Evolutionary conservation across 2,888 invertebrate genomes (phyloP).

Genomic region (Pollenia griseotomentosa): DNA sequence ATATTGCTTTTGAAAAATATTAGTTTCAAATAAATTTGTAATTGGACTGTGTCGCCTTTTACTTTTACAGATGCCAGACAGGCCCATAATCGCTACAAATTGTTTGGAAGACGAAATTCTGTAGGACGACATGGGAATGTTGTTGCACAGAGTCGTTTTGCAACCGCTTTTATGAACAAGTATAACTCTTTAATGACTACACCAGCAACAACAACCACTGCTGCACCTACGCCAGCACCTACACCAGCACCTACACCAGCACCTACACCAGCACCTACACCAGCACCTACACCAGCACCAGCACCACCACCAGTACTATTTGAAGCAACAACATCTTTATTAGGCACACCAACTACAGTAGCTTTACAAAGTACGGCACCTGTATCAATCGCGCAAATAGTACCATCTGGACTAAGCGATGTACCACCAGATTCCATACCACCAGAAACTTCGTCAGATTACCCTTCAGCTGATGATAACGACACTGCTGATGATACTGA

Average conservation of each 20-base stretch:
- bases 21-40: background rate
- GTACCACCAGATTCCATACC: background rate
- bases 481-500: background rate
- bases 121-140: constrained; percentile 73
- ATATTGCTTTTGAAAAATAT: too few species aligned
- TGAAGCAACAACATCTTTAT: constrained; percentile 18
- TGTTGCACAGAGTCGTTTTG: constrained; percentile 76
- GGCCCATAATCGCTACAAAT: constrained; percentile 5
- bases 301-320: too few species aligned
- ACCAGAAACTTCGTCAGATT: background rate
- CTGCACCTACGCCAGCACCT: too few species aligned
- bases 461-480: background rate
- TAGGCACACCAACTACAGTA: background rate
- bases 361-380: background rate
- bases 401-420: too few species aligned
- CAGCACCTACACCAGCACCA: too few species aligned
- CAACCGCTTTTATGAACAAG: constrained; percentile 75
- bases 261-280: background rate
- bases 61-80: constrained; percentile 50
- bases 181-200: constrained; percentile 73
- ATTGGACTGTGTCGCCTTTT: background rate
- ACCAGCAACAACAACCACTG: constrained; percentile 51
- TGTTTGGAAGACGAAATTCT: constrained; percentile 63
- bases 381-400: background rate
- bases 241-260: background rate